Evolutionary conservation across 2,113 vertebrate species (phyloP).

Genomic region (Syngnathus floridae): DNA sequence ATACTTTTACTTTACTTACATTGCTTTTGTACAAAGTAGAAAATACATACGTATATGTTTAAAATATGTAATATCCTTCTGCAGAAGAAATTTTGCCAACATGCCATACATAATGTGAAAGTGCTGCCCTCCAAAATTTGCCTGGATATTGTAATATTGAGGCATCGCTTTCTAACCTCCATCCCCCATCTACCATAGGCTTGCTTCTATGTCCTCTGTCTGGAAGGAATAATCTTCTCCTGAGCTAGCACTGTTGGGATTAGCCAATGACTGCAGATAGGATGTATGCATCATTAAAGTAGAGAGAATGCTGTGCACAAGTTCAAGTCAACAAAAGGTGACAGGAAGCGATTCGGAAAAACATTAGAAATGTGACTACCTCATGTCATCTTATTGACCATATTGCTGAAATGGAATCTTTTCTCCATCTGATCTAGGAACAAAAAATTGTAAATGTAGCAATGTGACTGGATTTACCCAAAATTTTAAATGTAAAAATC

Average conservation of each 20-base stretch:
- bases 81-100: conserved; percentile 4
- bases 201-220: conserved; percentile 56
- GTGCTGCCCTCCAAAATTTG: conserved; percentile 22
- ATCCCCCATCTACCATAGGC: conserved; percentile 36
- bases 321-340: conserved; percentile 67
- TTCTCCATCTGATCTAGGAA: no score
- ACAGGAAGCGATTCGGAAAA: conserved; percentile 31
- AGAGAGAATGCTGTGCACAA: conserved; percentile 46
- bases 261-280: conserved; percentile 68
- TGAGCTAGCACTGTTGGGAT: conserved; percentile 72
- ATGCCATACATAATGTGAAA: not conserved
- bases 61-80: conserved; percentile 5
- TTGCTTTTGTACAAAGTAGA: not conserved
- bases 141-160: conserved; percentile 44
- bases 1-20: no score
- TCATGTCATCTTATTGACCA: not conserved
- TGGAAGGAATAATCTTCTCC: conserved; percentile 69
- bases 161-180: conserved; percentile 40
- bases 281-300: conserved; percentile 72
- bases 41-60: not conserved
- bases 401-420: no score
- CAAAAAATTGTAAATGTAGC: no score
- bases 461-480: no score
- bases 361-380: not conserved
- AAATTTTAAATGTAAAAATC: no score